Percentiles rank a stretch among this genome's conserved stretches.
Evolutionary conservation across 1,140 invertebrate species (phyloP).

Genomic region (Megalopta genalis): DNA sequence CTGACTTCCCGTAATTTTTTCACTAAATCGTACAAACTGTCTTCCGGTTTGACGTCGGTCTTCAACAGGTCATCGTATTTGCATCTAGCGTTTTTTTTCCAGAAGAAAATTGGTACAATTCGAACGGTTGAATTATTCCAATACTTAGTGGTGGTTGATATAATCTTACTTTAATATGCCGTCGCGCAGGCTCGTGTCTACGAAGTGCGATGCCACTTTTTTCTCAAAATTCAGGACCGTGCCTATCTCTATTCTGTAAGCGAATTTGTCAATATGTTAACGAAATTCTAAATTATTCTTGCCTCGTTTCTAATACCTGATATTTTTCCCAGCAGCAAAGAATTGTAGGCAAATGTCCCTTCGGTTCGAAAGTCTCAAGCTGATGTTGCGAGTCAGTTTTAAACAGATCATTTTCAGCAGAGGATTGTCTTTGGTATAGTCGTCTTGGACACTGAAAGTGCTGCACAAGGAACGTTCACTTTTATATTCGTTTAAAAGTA

Average conservation of each 20-base stretch:
- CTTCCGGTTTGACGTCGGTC: neutral
- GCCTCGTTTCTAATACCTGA: constrained; percentile 40
- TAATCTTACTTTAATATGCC: constrained; percentile 27
- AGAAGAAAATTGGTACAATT: neutral
- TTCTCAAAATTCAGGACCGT: constrained; percentile 56
- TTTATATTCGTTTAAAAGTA: too few species aligned
- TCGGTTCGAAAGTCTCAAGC: constrained; percentile 54
- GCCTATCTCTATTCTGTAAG: constrained; percentile 61
- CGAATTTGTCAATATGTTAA: neutral
- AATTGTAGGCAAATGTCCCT: constrained; percentile 57
- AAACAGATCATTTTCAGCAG: constrained; percentile 54
- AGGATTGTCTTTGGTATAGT: neutral
- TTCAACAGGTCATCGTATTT: constrained; percentile 16
- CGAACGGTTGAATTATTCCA: too few species aligned
- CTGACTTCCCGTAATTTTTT: constrained; percentile 23
- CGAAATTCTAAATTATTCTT: neutral
- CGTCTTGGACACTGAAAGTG: neutral
- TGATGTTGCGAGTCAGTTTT: constrained; percentile 55
- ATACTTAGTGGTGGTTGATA: neutral
- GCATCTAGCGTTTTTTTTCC: constrained; percentile 12
- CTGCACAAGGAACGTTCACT: too few species aligned
- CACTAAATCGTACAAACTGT: constrained; percentile 18
- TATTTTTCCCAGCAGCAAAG: constrained; percentile 23
- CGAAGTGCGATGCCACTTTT: constrained; percentile 38
- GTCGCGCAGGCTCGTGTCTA: constrained; percentile 38